Evolutionary conservation across 2,113 vertebrate genomes (phyloP).

Genomic region (Zeus faber): DNA sequence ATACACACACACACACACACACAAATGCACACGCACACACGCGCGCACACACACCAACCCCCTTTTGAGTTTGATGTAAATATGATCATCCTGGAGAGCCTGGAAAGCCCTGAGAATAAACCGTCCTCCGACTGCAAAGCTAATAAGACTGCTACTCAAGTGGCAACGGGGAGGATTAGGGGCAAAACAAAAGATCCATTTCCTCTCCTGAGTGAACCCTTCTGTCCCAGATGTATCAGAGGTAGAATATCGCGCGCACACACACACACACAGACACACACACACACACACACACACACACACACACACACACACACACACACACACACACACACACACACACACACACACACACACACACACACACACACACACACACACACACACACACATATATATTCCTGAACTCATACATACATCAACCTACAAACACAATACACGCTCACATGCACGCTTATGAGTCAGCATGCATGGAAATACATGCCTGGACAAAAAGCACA

Average conservation of each 20-base stretch:
- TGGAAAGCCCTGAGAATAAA: conserved; percentile 15
- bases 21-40: background rate
- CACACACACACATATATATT: background rate
- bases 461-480: too few species aligned
- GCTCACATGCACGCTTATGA: too few species aligned
- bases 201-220: conserved; percentile 30
- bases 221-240: conserved; percentile 25
- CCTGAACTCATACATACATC: background rate
- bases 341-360: conserved; percentile 12
- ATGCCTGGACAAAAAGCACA: too few species aligned
- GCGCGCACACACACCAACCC: background rate
- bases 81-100: conserved; percentile 13
- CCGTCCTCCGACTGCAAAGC: conserved; percentile 18
- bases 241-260: too few species aligned
- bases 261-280: too few species aligned
- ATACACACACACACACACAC: conserved; percentile 6
- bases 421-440: too few species aligned
- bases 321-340: conserved; percentile 19
- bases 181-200: conserved; percentile 42
- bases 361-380: conserved; percentile 6
- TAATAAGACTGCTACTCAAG: conserved; percentile 45
- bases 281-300: too few species aligned
- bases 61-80: conserved; percentile 21
- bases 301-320: conserved; percentile 5
- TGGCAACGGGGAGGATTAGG: conserved; percentile 42